Percentiles rank a stretch among this genome's conserved stretches.
Conservation (phyloP, 1,140 invertebrate genomes). For the Drosophila littoralis region DNA sequence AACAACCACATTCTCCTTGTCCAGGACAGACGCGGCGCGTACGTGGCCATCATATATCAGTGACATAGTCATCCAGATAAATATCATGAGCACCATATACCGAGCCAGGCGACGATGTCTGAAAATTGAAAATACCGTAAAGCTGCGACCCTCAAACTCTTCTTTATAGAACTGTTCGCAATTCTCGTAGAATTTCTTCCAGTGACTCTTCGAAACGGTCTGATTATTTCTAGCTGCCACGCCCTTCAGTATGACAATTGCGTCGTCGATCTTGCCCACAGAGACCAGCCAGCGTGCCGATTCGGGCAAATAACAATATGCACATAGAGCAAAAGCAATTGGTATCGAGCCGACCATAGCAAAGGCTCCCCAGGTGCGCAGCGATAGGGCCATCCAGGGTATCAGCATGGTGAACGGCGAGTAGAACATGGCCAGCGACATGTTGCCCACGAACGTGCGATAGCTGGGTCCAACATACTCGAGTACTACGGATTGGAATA, state of each 20-base stretch:
- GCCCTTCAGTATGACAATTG: constrained; percentile 89
- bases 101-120: constrained; percentile 88
- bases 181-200: constrained; percentile 87
- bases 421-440: constrained; percentile 94
- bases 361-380: constrained; percentile 90
- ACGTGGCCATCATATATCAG: constrained; percentile 95
- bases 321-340: constrained; percentile 87
- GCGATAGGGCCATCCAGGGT: constrained; percentile 91
- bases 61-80: constrained; percentile 94
- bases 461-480: constrained; percentile 94
- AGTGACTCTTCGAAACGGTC: constrained; percentile 89
- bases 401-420: constrained; percentile 90
- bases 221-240: constrained; percentile 91
- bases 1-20: constrained; percentile 90
- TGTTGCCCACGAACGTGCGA: constrained; percentile 93
- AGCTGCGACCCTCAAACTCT: constrained; percentile 88
- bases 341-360: constrained; percentile 89
- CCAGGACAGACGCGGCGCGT: constrained; percentile 91
- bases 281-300: constrained; percentile 94
- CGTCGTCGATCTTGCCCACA: constrained; percentile 91
- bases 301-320: constrained; percentile 91
- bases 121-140: constrained; percentile 91
- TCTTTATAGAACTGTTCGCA: constrained; percentile 86
- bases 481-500: constrained; percentile 86
- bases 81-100: constrained; percentile 90